Conservation (phyloP, 2,888 invertebrate genomes). For the Drosophila paucipuncta region DNA sequence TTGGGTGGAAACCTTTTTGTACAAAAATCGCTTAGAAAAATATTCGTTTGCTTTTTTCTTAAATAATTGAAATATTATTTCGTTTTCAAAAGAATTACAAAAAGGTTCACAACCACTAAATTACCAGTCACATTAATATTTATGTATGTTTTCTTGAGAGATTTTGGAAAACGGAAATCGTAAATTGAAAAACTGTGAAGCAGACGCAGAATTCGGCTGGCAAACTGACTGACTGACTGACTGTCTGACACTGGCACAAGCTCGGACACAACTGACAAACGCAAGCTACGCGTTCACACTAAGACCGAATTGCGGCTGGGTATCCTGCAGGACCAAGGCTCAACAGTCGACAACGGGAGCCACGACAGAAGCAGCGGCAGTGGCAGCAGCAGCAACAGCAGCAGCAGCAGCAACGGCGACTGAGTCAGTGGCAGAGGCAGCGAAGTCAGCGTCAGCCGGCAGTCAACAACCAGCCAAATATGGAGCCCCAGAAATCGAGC, state of each 20-base stretch:
- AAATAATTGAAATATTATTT: constrained; percentile 22
- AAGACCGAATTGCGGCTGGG: constrained; percentile 42
- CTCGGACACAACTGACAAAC: constrained; percentile 73
- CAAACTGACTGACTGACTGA: constrained; percentile 27
- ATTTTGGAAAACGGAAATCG: constrained; percentile 29
- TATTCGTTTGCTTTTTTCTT: constrained; percentile 13
- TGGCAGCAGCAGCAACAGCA: constrained; percentile 19
- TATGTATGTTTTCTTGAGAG: constrained; percentile 1
- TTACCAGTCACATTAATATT: constrained; percentile 49
- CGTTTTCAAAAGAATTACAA: constrained; percentile 62
- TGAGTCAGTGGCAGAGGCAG: constrained; percentile 17
- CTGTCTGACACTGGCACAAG: constrained; percentile 72
- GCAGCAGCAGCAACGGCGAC: background rate
- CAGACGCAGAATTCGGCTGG: constrained; percentile 20
- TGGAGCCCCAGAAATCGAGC: constrained; percentile 52
- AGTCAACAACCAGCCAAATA: constrained; percentile 58
- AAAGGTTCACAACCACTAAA: constrained; percentile 72
- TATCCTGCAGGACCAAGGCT: constrained; percentile 71
- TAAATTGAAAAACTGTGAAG: constrained; percentile 35
- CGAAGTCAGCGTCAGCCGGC: constrained; percentile 59
- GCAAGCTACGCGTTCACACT: constrained; percentile 72
- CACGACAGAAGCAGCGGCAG: constrained; percentile 11
- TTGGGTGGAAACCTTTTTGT: constrained; percentile 62
- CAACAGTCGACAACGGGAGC: constrained; percentile 48
- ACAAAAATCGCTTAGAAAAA: constrained; percentile 53